phyloP scores from a whole-genome alignment of 2,113 vertebrate genomes.

The Mandrillus leucophaeus region DNA sequence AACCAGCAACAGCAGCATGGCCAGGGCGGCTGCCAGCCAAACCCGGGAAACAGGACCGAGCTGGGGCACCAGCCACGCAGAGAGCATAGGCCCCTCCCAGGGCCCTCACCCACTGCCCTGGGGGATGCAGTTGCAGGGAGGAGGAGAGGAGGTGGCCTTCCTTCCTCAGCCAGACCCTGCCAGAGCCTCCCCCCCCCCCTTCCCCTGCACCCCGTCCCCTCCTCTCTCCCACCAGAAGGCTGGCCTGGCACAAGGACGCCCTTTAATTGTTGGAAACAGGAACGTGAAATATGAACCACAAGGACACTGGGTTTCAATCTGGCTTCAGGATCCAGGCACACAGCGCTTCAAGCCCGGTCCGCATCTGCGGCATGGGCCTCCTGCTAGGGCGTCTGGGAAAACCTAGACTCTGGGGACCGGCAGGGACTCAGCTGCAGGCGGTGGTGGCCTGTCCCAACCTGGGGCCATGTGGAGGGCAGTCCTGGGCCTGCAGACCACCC shows the following conservation, averaged over 20 bases:
- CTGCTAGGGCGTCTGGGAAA: not conserved
- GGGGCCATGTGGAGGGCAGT: not conserved
- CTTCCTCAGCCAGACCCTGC: not conserved
- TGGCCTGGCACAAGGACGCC: conserved; percentile 68
- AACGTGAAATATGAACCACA: conserved; percentile 74
- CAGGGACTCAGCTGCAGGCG: not conserved
- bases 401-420: conserved; percentile 33
- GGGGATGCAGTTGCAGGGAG: not conserved
- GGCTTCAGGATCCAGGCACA: conserved; percentile 73
- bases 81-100: not conserved
- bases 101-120: not conserved
- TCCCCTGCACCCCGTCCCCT: fast-evolving
- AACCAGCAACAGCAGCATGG: not conserved
- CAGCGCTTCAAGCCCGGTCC: conserved; percentile 66
- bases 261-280: conserved; percentile 77
- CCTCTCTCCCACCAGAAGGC: not conserved
- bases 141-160: not conserved
- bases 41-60: not conserved
- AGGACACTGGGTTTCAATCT: conserved; percentile 80
- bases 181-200: not conserved
- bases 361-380: conserved; percentile 37
- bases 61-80: not conserved
- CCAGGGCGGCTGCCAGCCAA: not conserved
- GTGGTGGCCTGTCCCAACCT: not conserved
- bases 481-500: not conserved